phyloP scores from a whole-genome alignment of 53 echinoderm and acorn worm genomes.

The Zoroaster sp. region DNA sequence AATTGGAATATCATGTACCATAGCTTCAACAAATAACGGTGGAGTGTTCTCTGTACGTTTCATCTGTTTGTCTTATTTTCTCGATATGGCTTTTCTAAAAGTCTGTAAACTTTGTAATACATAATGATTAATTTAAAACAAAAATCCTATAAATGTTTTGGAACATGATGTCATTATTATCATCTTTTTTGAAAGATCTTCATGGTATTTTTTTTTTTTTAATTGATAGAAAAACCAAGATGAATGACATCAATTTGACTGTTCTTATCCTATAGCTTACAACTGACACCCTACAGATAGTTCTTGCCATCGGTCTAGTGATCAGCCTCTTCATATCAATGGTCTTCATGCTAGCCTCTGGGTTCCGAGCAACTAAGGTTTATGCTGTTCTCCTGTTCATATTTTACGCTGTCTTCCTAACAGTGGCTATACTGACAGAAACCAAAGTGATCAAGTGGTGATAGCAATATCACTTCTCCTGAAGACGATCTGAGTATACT shows the following conservation, averaged over 20 bases:
- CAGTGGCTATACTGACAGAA: conserved; percentile 75
- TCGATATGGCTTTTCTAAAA: not conserved
- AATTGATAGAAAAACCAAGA: not conserved
- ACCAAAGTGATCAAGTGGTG: conserved; percentile 58
- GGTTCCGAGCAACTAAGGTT: conserved; percentile 70
- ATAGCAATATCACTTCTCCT: not conserved
- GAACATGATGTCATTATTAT: not conserved
- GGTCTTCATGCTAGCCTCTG: conserved; percentile 78
- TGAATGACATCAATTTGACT: not conserved
- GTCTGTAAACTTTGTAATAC: not conserved
- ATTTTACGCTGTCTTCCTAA: conserved; percentile 75
- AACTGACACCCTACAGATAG: conserved; percentile 66
- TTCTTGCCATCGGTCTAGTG: conserved; percentile 80
- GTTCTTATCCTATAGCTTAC: conserved; percentile 54
- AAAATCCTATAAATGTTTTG: too few species aligned
- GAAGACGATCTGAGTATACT: too few species aligned
- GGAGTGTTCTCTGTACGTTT: conserved; percentile 75
- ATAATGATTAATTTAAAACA: not conserved
- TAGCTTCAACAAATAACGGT: conserved; percentile 55
- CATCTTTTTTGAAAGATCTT: not conserved
- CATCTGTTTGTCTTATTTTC: too few species aligned
- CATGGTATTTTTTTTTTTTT: not conserved
- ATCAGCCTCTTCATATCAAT: conserved; percentile 85
- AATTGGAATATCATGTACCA: conserved; percentile 85
- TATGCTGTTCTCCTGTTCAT: conserved; percentile 73